Evolutionary conservation across 1,140 invertebrate genomes (phyloP), one percentile per base, ranked within the genome.

Genomic region (Dolichoris vasculosae): DNA sequence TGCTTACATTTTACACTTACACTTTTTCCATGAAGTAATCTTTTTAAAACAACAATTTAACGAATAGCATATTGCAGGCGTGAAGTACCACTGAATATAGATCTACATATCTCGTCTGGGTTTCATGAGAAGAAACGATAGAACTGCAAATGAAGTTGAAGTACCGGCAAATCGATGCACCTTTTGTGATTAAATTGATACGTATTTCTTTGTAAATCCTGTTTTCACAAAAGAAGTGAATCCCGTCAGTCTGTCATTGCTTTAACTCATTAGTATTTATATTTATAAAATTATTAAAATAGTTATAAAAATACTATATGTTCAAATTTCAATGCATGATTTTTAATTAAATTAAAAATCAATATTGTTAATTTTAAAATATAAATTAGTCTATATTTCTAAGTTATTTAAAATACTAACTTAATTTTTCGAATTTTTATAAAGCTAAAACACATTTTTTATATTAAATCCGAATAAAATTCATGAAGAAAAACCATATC

Each of bases 31-130:
- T 9, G 63, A 46, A 8, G 8, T 8, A 6, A 17, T 20, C 63
- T 35, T 67, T 63, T 83, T 76, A 20, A 26, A 75, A 35, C 40
- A 23, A 30, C 17, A 0, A 15, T 46, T 59, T 59, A 48, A 79
- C 30, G 46, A 51, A 84, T 79, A 43, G 35, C 11, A 35, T 15
- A 40, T 8, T 8, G 11, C 15, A 43, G 35, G 30, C 32, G 32
- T 11, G 11, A 69, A 73, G 23, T 78, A 63, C n/a, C 40, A 64
- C 38, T 83, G 73, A 40, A 71, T 83, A 48, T 26, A 11, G 38
- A 26, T 32, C 71, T 64, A n/a, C 63, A 55, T 38, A 63, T 78
- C 30, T 38, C 7, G 11, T 76, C 75, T 55, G 35, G 9, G 30
- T 73, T 13, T 59, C 13, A 75, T 55, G 32, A 81, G 30, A 69